Evolutionary conservation across 2,888 invertebrate genomes (phyloP).

Genomic region (Achlya flavicornis): DNA sequence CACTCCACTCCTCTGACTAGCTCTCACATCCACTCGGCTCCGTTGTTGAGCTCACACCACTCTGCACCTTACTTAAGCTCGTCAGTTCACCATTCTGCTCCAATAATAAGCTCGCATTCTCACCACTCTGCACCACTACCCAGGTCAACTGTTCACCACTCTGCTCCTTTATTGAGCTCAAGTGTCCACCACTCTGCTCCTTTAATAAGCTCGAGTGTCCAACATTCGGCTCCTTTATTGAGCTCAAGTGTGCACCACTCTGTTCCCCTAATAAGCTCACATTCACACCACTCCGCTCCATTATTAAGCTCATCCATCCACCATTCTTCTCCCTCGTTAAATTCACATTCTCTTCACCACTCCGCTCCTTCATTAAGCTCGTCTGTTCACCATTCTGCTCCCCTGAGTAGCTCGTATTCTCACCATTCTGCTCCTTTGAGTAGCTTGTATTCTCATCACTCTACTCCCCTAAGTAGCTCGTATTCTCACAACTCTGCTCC

Average conservation of each 20-base stretch:
- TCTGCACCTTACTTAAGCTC: not conserved
- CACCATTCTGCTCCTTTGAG: constrained; percentile 24
- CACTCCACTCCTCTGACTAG: not conserved
- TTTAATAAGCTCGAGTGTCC: not conserved
- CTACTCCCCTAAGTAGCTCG: not conserved
- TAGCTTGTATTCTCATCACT: constrained; percentile 18
- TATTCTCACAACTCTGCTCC: constrained; percentile 20
- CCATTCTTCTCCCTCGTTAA: constrained; percentile 19
- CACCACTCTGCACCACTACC: not conserved
- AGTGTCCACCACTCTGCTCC: not conserved
- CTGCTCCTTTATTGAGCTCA: not conserved
- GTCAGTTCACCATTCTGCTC: not conserved
- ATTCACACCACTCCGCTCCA: constrained; percentile 26
- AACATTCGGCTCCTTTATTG: constrained; percentile 27
- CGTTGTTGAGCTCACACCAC: not conserved
- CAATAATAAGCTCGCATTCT: not conserved
- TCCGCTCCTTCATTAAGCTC: constrained; percentile 24
- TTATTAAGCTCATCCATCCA: constrained; percentile 21
- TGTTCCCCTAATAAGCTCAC: constrained; percentile 16
- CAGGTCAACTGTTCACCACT: not conserved
- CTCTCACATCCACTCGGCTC: not conserved
- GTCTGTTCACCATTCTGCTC: constrained; percentile 17
- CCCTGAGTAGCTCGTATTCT: constrained; percentile 8
- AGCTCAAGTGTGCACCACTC: constrained; percentile 21
- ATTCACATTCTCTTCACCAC: constrained; percentile 11